Evolutionary conservation across 2,113 vertebrate genomes (phyloP).

Genomic region (Sterrhoptilus dennistouni): DNA sequence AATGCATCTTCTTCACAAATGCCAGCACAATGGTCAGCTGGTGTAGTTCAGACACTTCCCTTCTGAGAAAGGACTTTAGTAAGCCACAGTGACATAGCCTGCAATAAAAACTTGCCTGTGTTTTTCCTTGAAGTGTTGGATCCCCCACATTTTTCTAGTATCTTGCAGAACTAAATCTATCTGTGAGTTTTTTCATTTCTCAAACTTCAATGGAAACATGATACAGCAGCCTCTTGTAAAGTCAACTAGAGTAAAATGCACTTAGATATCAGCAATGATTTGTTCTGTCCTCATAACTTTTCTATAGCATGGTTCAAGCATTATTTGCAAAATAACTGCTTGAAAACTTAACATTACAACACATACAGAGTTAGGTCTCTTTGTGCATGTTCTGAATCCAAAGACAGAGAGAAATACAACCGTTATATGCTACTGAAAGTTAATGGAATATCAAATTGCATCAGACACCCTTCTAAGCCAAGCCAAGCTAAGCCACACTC

Average conservation of each 20-base stretch:
- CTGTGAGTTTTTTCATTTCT: not conserved
- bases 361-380: not conserved
- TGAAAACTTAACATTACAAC: not conserved
- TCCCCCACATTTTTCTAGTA: not conserved
- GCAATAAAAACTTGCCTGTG: not conserved
- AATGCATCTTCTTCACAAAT: not conserved
- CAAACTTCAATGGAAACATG: not conserved
- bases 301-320: not conserved
- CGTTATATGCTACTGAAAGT: not conserved
- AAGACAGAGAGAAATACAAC: not conserved
- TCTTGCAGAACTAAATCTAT: not conserved
- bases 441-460: not conserved
- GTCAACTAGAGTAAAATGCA: not conserved
- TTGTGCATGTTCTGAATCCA: not conserved
- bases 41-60: not conserved
- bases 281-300: not conserved
- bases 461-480: not conserved
- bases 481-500: not conserved
- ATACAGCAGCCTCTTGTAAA: not conserved
- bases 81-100: not conserved
- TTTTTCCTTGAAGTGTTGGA: not conserved
- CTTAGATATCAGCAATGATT: not conserved
- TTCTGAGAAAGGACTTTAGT: not conserved
- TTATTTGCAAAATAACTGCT: not conserved
- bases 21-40: not conserved